Evolutionary conservation across 2,113 vertebrate genomes (phyloP), one percentile per base, ranked within the genome.

Genomic region (Silurus asotus): DNA sequence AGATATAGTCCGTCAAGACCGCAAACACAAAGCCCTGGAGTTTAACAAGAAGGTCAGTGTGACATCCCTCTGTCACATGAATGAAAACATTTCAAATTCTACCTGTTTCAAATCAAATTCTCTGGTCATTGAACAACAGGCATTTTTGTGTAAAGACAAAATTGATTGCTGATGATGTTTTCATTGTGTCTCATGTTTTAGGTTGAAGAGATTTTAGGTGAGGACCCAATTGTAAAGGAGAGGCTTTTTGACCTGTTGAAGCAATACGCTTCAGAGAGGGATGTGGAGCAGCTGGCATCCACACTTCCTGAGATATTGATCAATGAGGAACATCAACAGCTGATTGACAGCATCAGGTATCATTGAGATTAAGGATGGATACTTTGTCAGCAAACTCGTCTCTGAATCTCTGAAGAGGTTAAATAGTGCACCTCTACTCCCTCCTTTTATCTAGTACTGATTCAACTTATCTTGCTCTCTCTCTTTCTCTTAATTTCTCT

Each of bases 301-400:
- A 94, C 95, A 8, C 95, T 99, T 61, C 93, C 96, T 70, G 93
- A 95, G 90, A 94, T 95, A 11, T 94, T 99, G 88, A 96, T 94
- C 87, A 93, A 90, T 0, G 97, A 98, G 84, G 94, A 95, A 61
- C 95, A 95, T 28, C 94, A 93, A 69, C 96, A 96, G n/a, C 96
- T 99, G 37, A 93, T 99, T n/a, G 96, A 98, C 90, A 97, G 87
- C 85, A 97, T 99, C 96, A 98, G 98, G 98, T 99, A 96, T 15
- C 75, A 53, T 51, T 79, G 82, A 87, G 19, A 28, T 53, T 75
- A 53, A 5, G 75, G 55, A 51, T 51, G 11, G 17, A 49, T 56
- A 56, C 2, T 19, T 64, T 19, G n/a, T 58, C 25, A 62, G 25
- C 53, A 82, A 62, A 65, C 8, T 49, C 14, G 6, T 45, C 25